Conservation (phyloP, 2,113 vertebrate species). For the Uria aalge region DNA sequence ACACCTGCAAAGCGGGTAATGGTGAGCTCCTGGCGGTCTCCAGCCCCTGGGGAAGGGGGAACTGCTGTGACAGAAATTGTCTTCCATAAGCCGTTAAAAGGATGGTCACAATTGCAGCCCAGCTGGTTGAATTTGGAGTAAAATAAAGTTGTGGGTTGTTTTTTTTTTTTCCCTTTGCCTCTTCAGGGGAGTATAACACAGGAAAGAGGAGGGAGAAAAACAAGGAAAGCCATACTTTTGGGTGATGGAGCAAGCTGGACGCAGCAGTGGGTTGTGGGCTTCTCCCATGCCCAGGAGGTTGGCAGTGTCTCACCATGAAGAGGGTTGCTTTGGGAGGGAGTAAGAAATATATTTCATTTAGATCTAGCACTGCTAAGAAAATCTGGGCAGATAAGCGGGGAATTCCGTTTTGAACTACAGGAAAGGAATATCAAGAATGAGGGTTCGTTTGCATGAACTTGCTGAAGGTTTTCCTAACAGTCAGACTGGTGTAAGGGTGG, state of each 20-base stretch:
- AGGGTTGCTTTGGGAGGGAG: background rate
- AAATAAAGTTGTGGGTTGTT: background rate
- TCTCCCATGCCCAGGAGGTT: background rate
- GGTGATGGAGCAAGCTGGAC: background rate
- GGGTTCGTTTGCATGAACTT: background rate
- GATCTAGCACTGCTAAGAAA: background rate
- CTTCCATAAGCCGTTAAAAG: background rate
- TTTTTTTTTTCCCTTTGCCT: background rate
- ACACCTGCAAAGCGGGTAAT: background rate
- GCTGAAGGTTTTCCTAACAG: background rate
- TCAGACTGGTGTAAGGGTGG: background rate
- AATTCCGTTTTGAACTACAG: background rate
- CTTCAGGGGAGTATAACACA: background rate
- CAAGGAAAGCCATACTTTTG: background rate
- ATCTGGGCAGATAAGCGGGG: background rate
- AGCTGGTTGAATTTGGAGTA: background rate
- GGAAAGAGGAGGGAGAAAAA: background rate
- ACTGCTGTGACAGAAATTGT: background rate
- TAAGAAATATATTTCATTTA: background rate
- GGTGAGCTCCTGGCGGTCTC: background rate
- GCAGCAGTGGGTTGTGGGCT: background rate
- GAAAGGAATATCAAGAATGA: background rate
- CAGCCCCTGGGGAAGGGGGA: rapidly evolving
- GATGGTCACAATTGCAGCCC: background rate
- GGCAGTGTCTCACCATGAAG: background rate